Evolutionary conservation across 1,140 invertebrate species (phyloP), one percentile per base, ranked within the genome.

Genomic region (Daktulosphaira vitifoliae): DNA sequence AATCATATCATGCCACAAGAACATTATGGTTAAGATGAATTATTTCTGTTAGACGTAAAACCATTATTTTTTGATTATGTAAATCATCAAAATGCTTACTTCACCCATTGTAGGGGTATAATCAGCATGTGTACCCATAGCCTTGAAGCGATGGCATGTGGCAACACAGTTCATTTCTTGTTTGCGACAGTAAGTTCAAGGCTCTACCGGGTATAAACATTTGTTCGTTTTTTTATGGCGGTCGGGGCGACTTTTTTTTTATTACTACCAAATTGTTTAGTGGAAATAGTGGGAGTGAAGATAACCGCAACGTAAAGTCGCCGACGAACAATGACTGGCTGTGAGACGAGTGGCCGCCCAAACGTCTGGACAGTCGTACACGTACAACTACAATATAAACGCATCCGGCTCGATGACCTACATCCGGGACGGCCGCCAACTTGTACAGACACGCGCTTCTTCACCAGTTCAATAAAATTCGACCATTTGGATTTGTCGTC

Each of bases 341-440:
- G 22, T 25, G 11, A 59, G 56, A 22, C 25, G 11, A 33, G 56
- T 11, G 56, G 56, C 42, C 56, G 56, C 42, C 42, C 42, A 46
- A 46, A 29, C 56, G 56, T 59, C 54, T 59, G 54, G 54, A 59
- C 54, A 38, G 9, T 11, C 22, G 53, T 11, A 25, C 3, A 16
- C 29, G 29, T 33, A 33, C 11, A 33, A 33, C 29, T 5, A 33
- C 29, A 9, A 29, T 23, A 33, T 22, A 16, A 29, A 48, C 39
- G 56, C 56, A 62, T 62, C 56, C 56, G 56, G 56, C 56, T 62
- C 56, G 56, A 48, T 62, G 56, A 62, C 56, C 56, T 62, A 62
- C 56, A 62, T 62, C 56, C 56, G 56, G 56, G 56, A 62, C 44
- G 22, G 56, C 56, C 56, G 42, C 29, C 56, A 16, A 25, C 56